These are phyloP conservation scores for Hucho hucho DNA, from an alignment of 2,113 vertebrate genomes.

Conservation along the genomic window DNA sequence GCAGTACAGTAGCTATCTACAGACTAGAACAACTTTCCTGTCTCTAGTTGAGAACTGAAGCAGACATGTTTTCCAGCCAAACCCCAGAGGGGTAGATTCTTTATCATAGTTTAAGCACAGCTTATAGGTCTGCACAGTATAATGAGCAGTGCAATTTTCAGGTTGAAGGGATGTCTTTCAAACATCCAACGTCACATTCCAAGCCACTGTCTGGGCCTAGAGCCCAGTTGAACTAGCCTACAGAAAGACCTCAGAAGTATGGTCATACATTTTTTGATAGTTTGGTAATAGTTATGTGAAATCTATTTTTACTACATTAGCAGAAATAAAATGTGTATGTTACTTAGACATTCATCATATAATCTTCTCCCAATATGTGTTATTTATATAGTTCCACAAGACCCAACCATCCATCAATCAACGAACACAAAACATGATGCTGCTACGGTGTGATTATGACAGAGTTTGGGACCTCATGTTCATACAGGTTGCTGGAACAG, in stretches of 20 bases:
- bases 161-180: conserved; percentile 1
- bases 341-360: neutral
- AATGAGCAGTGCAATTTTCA: conserved; percentile 10
- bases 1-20: too few species aligned
- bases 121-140: neutral
- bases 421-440: neutral
- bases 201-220: neutral
- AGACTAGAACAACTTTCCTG: neutral
- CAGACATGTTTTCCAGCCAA: conserved; percentile 13
- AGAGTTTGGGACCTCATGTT: conserved; percentile 14
- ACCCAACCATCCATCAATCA: neutral
- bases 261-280: neutral
- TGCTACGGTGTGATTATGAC: neutral
- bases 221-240: neutral
- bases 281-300: neutral
- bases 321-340: neutral
- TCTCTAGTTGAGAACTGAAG: conserved; percentile 5
- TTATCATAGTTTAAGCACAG: neutral
- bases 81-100: conserved; percentile 9
- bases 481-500: conserved; percentile 26
- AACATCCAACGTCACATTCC: neutral
- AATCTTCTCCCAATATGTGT: neutral
- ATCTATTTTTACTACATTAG: neutral
- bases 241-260: neutral
- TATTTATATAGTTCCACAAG: too few species aligned